Evolutionary conservation across 2,113 vertebrate genomes (phyloP).

Genomic region (Rafetus swinhoei): DNA sequence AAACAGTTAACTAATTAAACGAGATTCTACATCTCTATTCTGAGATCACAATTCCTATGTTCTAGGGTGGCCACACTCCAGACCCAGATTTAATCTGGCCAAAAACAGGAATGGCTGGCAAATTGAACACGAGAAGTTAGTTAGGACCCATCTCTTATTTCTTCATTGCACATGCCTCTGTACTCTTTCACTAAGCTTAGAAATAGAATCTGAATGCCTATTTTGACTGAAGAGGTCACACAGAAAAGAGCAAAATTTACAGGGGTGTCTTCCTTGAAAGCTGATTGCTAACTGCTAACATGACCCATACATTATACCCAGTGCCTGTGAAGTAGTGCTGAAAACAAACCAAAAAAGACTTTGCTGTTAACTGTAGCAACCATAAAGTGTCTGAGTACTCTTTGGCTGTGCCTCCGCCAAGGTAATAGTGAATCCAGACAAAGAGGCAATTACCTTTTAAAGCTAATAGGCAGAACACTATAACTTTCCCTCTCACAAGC

Average conservation of each 20-base stretch:
- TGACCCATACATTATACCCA: rapidly evolving
- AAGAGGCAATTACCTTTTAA: neutral
- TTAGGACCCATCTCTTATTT: rapidly evolving
- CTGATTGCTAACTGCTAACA: neutral
- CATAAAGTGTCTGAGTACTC: neutral
- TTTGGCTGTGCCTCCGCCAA: neutral
- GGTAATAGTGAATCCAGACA: neutral
- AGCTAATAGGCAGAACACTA: neutral
- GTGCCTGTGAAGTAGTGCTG: rapidly evolving
- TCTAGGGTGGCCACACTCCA: neutral
- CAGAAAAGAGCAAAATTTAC: neutral
- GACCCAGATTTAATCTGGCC: neutral
- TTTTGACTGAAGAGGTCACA: neutral
- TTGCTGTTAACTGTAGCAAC: neutral
- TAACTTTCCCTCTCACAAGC: neutral
- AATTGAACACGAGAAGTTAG: neutral
- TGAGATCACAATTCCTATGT: neutral
- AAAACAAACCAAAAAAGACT: neutral
- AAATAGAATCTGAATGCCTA: neutral
- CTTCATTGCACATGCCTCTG: neutral
- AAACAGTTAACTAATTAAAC: too few relatives aligned
- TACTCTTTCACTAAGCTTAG: neutral
- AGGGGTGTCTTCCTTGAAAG: neutral
- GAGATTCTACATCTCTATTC: neutral
- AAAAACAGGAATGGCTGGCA: neutral